These are phyloP conservation scores for Cynopterus brachyotis DNA, from an alignment of 2,113 vertebrate species.

Conservation along the genomic window DNA sequence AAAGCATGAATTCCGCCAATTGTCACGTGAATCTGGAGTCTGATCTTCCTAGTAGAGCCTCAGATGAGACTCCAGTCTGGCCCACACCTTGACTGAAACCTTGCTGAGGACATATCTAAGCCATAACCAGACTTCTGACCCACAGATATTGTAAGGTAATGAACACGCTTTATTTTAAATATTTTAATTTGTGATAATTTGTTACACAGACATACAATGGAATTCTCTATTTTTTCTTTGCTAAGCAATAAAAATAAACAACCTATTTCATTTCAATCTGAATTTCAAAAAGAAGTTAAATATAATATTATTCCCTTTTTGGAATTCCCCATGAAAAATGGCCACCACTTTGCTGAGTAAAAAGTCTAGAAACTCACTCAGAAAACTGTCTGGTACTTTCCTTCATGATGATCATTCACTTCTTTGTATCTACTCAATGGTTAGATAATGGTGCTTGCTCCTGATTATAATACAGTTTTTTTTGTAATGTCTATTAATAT, in stretches of 20 bases:
- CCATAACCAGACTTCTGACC: neutral
- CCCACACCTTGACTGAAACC: neutral
- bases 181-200: neutral
- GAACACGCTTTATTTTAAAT: neutral
- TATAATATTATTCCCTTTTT: neutral
- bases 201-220: neutral
- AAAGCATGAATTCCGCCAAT: neutral
- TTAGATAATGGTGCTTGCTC: neutral
- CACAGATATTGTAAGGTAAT: neutral
- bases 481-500: neutral
- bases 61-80: neutral
- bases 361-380: neutral
- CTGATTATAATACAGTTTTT: neutral
- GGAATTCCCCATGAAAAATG: neutral
- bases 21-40: fast-evolving
- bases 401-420: neutral
- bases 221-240: neutral
- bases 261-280: neutral
- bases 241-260: neutral
- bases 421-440: neutral
- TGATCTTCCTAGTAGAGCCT: neutral
- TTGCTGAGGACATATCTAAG: neutral
- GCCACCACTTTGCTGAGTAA: neutral
- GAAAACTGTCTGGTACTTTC: neutral
- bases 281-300: neutral